Conservation (phyloP, 2,888 invertebrate species). For the Unio pictorum region DNA sequence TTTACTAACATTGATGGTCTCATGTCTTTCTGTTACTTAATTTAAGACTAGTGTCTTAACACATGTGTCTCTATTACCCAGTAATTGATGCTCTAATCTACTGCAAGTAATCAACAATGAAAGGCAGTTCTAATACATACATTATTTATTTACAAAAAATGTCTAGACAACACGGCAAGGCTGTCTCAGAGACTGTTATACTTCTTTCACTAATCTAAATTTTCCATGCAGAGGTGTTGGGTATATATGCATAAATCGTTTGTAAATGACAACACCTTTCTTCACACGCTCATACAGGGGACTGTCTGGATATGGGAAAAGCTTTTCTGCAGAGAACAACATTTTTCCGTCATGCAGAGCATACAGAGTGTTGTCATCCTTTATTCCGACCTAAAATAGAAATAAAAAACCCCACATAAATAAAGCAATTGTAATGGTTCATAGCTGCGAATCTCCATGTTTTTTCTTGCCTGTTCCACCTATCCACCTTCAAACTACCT, state of each 20-base stretch:
- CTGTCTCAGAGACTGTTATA: not conserved
- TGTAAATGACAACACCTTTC: slow-evolving; percentile 77
- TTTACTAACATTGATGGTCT: too few species aligned
- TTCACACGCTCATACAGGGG: slow-evolving; percentile 80
- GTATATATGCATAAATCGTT: slow-evolving; percentile 89
- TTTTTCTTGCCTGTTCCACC: too few species aligned
- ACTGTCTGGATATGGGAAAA: slow-evolving; percentile 85
- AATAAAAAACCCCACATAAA: not conserved
- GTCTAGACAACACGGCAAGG: too few species aligned
- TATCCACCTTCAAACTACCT: too few species aligned
- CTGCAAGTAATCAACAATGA: too few species aligned
- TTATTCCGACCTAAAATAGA: slow-evolving; percentile 83
- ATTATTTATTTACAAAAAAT: too few species aligned
- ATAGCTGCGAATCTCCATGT: not conserved
- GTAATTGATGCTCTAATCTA: too few species aligned
- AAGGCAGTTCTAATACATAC: too few species aligned
- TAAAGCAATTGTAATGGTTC: not conserved
- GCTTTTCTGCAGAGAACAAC: slow-evolving; percentile 85
- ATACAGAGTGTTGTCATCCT: slow-evolving; percentile 81
- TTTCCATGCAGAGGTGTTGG: slow-evolving; percentile 84
- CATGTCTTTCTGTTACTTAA: too few species aligned
- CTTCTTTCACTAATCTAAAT: slow-evolving; percentile 79
- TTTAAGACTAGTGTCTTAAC: too few species aligned
- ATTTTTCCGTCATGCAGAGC: slow-evolving; percentile 87
- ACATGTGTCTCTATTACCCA: too few species aligned